Evolutionary conservation across 2,797 vertebrate genomes (phyloP).

Genomic region (Acrossocheilus wenchowensis): DNA sequence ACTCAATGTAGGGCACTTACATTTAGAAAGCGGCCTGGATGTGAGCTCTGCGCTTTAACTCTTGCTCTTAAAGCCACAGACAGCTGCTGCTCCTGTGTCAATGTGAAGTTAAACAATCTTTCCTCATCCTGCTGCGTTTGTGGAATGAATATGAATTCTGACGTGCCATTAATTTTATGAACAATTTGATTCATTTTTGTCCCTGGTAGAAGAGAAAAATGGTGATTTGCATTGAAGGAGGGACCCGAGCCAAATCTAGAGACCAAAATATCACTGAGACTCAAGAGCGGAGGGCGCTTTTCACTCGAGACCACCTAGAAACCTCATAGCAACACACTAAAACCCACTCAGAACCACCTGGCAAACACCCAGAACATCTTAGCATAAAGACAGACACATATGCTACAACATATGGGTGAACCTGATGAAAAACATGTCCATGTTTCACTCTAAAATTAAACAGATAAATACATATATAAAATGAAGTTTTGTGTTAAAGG

Average conservation of each 20-base stretch:
- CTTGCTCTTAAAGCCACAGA: constrained; percentile 37
- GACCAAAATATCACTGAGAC: not conserved
- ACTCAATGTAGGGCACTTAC: constrained; percentile 54
- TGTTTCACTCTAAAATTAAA: not conserved
- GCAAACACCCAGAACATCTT: not conserved
- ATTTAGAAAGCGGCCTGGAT: constrained; percentile 48
- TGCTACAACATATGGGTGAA: not conserved
- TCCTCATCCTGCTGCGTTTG: not conserved
- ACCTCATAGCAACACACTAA: not conserved
- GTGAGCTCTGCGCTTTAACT: constrained; percentile 2
- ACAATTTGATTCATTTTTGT: not conserved
- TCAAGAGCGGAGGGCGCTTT: not conserved
- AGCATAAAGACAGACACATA: not conserved
- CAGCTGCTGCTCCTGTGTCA: not conserved
- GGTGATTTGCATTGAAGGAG: not conserved
- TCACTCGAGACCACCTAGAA: not conserved
- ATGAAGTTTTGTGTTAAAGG: not conserved
- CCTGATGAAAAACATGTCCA: not conserved
- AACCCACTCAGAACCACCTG: not conserved
- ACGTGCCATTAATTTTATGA: not conserved
- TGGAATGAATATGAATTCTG: not conserved
- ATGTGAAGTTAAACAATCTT: too few relatives aligned
- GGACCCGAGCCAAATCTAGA: not conserved
- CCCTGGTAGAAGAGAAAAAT: not conserved
- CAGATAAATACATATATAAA: not conserved